Evolutionary conservation across 2,888 invertebrate species (phyloP).

Genomic region (Anoplius nigerrimus): DNA sequence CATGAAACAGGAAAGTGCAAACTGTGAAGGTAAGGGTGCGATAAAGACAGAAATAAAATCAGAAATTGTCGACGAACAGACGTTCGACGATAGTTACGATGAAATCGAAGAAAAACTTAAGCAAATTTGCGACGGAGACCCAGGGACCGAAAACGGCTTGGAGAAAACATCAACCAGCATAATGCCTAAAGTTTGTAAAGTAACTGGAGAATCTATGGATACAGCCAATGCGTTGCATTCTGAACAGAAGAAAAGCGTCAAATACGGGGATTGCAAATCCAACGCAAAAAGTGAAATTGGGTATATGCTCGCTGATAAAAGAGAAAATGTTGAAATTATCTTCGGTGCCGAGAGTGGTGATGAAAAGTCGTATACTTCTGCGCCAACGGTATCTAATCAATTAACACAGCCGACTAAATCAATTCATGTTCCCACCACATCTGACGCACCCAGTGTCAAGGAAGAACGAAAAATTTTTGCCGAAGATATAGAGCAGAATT

Average conservation of each 20-base stretch:
- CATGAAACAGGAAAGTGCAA: background rate
- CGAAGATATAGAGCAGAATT: constrained; percentile 47
- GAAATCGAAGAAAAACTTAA: constrained; percentile 65
- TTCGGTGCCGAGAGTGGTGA: constrained; percentile 54
- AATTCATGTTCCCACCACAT: background rate
- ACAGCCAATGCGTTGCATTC: background rate
- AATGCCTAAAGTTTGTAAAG: background rate
- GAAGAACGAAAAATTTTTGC: constrained; percentile 40
- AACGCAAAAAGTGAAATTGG: constrained; percentile 36
- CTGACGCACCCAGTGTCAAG: constrained; percentile 25
- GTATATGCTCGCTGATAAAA: constrained; percentile 28
- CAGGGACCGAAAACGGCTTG: constrained; percentile 25
- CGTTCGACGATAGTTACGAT: constrained; percentile 56
- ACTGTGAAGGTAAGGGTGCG: background rate
- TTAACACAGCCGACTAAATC: no score
- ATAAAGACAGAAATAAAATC: constrained; percentile 53
- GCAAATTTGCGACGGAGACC: constrained; percentile 53
- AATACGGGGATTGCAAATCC: constrained; percentile 29
- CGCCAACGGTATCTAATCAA: background rate
- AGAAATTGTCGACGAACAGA: constrained; percentile 44
- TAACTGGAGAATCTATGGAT: constrained; percentile 8
- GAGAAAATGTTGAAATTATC: constrained; percentile 52
- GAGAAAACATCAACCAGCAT: background rate
- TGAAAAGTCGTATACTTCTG: constrained; percentile 28
- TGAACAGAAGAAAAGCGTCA: constrained; percentile 6